Base-by-base conservation (phyloP, 92 coral and sea anemone species). In the Porites evermanni region DNA sequence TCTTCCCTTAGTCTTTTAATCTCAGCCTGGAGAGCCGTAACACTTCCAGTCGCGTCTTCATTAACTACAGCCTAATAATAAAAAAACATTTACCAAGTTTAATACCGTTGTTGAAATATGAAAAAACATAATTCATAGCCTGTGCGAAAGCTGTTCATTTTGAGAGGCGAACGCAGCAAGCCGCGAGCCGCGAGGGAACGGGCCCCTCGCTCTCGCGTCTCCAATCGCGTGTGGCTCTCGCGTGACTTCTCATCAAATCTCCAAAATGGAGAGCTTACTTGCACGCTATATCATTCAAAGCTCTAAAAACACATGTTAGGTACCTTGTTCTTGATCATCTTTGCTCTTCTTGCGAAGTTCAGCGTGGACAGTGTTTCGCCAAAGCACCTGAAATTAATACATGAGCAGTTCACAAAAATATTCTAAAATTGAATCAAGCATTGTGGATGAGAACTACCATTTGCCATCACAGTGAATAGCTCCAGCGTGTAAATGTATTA, bases 301-400 rank as follows among this genome's bases (percentile, higher is more conserved):
- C 19, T 23, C 17, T 1, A 54, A 10, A 29, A 1, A 21, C 19
- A 80, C 52, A 12, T n/a, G 78, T 21, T 0, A 0, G 2, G 26
- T 80, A 96, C 99, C 95, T 92, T 97, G 87, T 97, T 97, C 77
- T 95, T 97, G 53, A 97, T 97, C 99, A 91, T 96, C 90, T 97
- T 97, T 17, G 99, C 99, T 82, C 99, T 88, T 82, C 96, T 84
- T 8, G 99, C 99, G 79, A 97, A 97, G 81, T 97, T 97, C 12
- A 97, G 87, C 50, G 99, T 97, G 63, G 98, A 97, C 17, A 97
- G 79, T 2, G 99, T 97, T 81, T 97, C 99, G 38, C 99, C 99
- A 87, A 97, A 97, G 82, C 99, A 97, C 86, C 98, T 96, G 88
- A 58, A 88, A 91, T 13, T 20, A 67, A 3, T 3, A 81, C 17